Base-by-base conservation (phyloP, 2,113 vertebrate species). In the Anarhynchus alexandrinus region DNA sequence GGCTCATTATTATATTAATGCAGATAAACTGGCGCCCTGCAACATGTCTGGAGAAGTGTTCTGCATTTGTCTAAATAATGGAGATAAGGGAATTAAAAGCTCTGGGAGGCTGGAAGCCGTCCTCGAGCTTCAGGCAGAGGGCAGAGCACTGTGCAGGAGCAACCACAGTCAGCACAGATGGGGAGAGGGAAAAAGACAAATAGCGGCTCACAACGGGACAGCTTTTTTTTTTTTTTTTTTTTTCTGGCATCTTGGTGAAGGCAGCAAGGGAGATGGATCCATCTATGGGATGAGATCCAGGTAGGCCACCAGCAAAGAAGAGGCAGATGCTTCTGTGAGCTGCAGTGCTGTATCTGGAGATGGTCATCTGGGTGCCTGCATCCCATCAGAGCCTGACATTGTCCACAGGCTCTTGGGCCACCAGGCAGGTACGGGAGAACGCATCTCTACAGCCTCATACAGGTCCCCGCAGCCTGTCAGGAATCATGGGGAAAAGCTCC, bases 11-110 rank as follows among this genome's bases (percentile, higher is more conserved):
- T 96, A 43, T 47, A 82, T 93, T 92, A 96, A 86, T 51, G 70
- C 70, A 95, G 95, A 97, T 97, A 97, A 96, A 83, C 84, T 93
- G 96, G 95, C 57, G 74, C 90, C 97, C 91, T 89, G 85, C 64
- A 91, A 82, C 54, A 76, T 66, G 85, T 89, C 96, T 96, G 91
- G 82, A 85, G 85, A 96, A 96, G 52, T 76, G 86, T 82, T 88
- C 93, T 93, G 87, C 43, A 43, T 94, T 96, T 96, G 83, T 88
- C 90, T 92, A 90, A 94, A 82, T 82, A 82, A 91, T 47, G 49
- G 66, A 93, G 84, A 93, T 93, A 90, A 93, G 81, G 82, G 71
- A 95, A 97, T 94, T 85, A 96, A 97, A 97, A 90, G 86, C 51
- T 62, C 51, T 73, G 52, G 86, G 87, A 64, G 79, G 69, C 83